phyloP scores from a whole-genome alignment of 2,797 vertebrate genomes.

The Lagodon rhomboides region DNA sequence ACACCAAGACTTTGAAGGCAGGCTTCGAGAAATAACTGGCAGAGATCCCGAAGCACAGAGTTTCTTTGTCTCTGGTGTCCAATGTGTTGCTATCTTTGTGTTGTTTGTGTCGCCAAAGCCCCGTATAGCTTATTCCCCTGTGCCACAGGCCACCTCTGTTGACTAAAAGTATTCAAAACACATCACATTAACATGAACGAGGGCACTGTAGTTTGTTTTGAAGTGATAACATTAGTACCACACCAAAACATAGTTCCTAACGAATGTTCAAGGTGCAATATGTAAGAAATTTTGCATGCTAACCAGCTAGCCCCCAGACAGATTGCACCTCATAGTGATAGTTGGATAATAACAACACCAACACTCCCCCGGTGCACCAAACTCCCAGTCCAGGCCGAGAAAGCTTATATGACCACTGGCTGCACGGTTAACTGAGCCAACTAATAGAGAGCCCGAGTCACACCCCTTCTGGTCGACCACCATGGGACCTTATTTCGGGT shows the following conservation, averaged over 20 bases:
- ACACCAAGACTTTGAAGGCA: constrained; percentile 11
- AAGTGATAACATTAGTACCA: background rate
- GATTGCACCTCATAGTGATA: no score
- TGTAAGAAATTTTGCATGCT: no score
- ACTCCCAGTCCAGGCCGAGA: no score
- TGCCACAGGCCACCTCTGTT: background rate
- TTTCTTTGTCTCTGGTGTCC: background rate
- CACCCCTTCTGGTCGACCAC: no score
- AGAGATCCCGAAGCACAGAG: background rate
- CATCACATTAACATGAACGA: background rate
- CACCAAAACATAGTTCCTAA: background rate
- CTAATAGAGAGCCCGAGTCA: no score
- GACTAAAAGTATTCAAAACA: background rate
- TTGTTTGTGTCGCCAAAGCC: background rate
- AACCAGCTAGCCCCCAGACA: no score
- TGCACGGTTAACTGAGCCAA: no score
- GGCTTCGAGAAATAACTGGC: constrained; percentile 5
- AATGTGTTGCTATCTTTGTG: background rate
- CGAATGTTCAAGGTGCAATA: background rate
- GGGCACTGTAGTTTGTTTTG: background rate
- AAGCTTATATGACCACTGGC: no score
- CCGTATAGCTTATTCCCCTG: background rate
- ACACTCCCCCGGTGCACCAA: no score
- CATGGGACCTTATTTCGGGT: no score
- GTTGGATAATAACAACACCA: no score